A percentile compares a stretch with the other conserved stretches of the same genome.
phyloP scores from a whole-genome alignment of 2,113 vertebrate species.

The Irena cyanogastra region DNA sequence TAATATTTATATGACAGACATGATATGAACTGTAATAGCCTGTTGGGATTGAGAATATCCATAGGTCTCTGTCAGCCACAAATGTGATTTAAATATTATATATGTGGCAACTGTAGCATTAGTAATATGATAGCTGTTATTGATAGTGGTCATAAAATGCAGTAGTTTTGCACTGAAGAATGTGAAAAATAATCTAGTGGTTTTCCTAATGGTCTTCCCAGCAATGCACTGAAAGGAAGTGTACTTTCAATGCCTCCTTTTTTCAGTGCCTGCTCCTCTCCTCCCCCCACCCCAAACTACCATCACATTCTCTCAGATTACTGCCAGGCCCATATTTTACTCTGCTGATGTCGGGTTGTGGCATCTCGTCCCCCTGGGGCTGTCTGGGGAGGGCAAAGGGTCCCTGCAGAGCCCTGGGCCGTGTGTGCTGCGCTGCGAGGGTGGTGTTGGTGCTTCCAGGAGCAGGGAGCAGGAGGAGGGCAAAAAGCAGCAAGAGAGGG shows the following conservation, averaged over 20 bases:
- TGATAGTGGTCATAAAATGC: conserved; percentile 59
- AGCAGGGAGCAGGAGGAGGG: neutral
- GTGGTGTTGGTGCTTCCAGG: neutral
- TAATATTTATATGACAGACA: conserved; percentile 76
- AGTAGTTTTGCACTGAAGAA: conserved; percentile 32
- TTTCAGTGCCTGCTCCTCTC: neutral
- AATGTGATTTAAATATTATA: conserved; percentile 71
- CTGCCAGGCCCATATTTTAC: neutral
- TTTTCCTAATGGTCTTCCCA: conserved; percentile 17
- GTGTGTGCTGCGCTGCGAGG: neutral
- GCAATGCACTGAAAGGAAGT: neutral
- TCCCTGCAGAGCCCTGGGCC: neutral
- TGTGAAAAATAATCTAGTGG: conserved; percentile 26
- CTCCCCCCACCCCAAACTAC: neutral
- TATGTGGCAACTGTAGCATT: conserved; percentile 56
- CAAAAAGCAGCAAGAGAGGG: neutral
- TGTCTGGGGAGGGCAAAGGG: neutral
- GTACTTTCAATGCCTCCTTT: neutral
- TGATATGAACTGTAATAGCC: conserved; percentile 70
- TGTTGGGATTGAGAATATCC: conserved; percentile 70
- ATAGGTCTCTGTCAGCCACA: conserved; percentile 68
- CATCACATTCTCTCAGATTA: neutral
- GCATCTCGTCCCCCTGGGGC: neutral
- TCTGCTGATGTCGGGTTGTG: neutral
- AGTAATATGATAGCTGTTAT: conserved; percentile 52